These are phyloP conservation scores for Anoplopoma fimbria DNA, from an alignment of 2,113 vertebrate genomes.

Conservation along the genomic window DNA sequence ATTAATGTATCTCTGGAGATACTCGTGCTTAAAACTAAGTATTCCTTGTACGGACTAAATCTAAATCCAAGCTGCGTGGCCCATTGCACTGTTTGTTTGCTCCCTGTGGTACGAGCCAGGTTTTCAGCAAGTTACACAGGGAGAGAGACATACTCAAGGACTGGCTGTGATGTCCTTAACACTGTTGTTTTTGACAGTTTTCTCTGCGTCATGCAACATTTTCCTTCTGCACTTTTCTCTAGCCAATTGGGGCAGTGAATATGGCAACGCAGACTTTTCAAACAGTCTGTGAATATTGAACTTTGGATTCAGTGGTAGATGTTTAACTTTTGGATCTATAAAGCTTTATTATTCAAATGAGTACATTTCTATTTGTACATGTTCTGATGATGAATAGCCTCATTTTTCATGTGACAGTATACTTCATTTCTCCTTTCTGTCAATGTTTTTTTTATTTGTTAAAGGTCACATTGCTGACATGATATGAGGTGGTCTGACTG, in stretches of 20 bases:
- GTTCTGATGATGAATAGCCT: neutral
- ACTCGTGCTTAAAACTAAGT: neutral
- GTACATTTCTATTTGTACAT: neutral
- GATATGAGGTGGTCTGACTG: neutral
- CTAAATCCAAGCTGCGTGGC: neutral
- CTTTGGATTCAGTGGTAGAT: constrained; percentile 68
- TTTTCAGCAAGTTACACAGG: neutral
- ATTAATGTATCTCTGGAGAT: neutral
- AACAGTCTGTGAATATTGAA: constrained; percentile 44
- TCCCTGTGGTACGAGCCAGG: neutral
- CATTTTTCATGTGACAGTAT: neutral
- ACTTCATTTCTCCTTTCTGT: neutral
- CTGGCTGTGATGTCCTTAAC: constrained; percentile 9
- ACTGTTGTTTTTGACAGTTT: neutral
- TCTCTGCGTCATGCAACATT: neutral
- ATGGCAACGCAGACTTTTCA: neutral
- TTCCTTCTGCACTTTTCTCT: neutral
- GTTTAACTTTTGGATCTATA: constrained; percentile 57
- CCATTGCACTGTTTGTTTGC: neutral
- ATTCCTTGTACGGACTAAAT: constrained; percentile 10
- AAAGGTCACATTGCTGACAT: neutral
- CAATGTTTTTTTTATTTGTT: neutral
- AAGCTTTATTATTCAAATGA: constrained; percentile 9
- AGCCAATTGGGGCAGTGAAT: neutral
- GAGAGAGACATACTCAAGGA: neutral